Percentiles rank a stretch among this genome's conserved stretches.
These are phyloP conservation scores for Ligdia adustata DNA, from an alignment of 2,888 invertebrate genomes.

Conservation along the genomic window DNA sequence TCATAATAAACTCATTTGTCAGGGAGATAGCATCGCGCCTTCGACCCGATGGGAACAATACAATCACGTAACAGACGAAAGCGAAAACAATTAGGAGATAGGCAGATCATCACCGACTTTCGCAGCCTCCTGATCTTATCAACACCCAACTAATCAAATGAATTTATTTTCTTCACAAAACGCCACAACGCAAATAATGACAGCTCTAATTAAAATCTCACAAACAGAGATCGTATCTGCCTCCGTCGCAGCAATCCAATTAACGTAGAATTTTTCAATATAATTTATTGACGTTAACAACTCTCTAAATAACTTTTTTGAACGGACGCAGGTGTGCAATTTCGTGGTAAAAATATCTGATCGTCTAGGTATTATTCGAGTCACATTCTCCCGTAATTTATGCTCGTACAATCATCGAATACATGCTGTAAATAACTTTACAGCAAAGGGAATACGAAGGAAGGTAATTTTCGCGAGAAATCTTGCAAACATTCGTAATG, in stretches of 20 bases:
- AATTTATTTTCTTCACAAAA: constrained; percentile 43
- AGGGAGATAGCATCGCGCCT: constrained; percentile 63
- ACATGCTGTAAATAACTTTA: constrained; percentile 54
- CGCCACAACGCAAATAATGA: constrained; percentile 40
- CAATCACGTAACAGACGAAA: constrained; percentile 67
- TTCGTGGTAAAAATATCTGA: constrained; percentile 28
- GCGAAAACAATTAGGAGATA: constrained; percentile 76
- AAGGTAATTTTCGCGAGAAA: constrained; percentile 56
- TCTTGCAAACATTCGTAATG: constrained; percentile 46
- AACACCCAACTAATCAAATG: constrained; percentile 37
- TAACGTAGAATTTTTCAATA: constrained; percentile 40
- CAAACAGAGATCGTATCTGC: constrained; percentile 47
- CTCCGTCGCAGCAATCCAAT: constrained; percentile 44
- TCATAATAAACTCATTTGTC: constrained; percentile 72
- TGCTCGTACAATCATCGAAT: constrained; percentile 48
- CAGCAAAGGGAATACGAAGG: constrained; percentile 46
- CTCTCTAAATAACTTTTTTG: constrained; percentile 37
- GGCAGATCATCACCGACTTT: constrained; percentile 63
- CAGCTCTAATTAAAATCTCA: constrained; percentile 55
- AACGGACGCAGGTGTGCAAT: constrained; percentile 34
- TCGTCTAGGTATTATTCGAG: constrained; percentile 39
- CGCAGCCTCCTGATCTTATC: constrained; percentile 51
- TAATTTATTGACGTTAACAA: constrained; percentile 38
- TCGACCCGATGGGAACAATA: constrained; percentile 57
- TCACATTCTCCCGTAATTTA: constrained; percentile 51